phyloP scores from a whole-genome alignment of 2,113 vertebrate species.

The Stigmatopora argus region DNA sequence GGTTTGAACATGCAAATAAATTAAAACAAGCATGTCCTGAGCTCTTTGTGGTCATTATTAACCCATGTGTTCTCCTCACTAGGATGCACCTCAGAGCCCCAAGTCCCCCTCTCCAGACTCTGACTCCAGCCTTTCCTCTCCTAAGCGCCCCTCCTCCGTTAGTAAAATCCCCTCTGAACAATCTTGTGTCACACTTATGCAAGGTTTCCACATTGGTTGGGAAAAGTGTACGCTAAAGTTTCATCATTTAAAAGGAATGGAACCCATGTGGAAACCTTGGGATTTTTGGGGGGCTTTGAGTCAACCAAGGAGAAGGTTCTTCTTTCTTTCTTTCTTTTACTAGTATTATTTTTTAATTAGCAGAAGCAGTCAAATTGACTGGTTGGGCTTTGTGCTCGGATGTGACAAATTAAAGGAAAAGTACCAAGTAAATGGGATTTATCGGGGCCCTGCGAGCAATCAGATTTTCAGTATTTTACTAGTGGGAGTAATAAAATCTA shows the following conservation, averaged over 20 bases:
- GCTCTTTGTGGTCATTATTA: constrained; percentile 1
- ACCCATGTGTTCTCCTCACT: constrained; percentile 51
- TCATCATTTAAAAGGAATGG: not conserved
- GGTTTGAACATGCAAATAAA: not conserved
- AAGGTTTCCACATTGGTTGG: constrained; percentile 33
- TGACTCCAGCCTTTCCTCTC: constrained; percentile 82
- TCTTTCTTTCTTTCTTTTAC: not conserved
- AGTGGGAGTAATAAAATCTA: not conserved
- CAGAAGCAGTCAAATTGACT: too few species aligned
- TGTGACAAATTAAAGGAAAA: constrained; percentile 1
- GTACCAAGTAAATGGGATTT: not conserved
- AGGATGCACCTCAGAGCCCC: constrained; percentile 75
- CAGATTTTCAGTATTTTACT: not conserved
- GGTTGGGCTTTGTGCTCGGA: not conserved
- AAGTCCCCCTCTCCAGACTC: constrained; percentile 79
- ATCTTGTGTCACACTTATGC: not conserved
- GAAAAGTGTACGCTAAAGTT: not conserved
- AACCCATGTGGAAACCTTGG: constrained; percentile 27
- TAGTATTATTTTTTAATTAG: not conserved
- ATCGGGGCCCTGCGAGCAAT: not conserved
- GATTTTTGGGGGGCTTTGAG: not conserved
- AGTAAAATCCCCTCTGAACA: constrained; percentile 67
- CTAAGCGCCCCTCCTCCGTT: constrained; percentile 84
- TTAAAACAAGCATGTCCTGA: constrained; percentile 13
- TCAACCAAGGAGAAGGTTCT: not conserved